phyloP scores from a whole-genome alignment of 2,888 invertebrate species.

The Iphiclides podalirius region DNA sequence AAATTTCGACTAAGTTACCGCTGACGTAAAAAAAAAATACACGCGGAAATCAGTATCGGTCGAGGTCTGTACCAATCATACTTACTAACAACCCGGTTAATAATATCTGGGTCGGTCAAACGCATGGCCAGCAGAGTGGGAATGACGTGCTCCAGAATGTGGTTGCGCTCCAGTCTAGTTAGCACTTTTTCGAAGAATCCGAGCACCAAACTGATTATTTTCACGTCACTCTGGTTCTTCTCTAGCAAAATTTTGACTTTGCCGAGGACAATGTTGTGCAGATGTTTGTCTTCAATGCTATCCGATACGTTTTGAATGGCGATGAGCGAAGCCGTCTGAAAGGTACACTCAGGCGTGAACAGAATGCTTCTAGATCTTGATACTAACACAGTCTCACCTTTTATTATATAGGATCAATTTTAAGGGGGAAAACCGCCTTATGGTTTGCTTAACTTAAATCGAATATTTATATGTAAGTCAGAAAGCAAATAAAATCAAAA shows the following conservation, averaged over 20 bases:
- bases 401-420: no score
- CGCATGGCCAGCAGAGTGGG: conserved; percentile 93
- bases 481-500: no score
- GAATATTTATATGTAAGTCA: no score
- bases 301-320: conserved; percentile 92
- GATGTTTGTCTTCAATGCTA: conserved; percentile 89
- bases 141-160: conserved; percentile 94
- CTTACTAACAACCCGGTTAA: conserved; percentile 96
- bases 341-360: conserved; percentile 23
- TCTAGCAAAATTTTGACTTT: conserved; percentile 91
- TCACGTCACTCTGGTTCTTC: conserved; percentile 88
- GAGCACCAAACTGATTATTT: conserved; percentile 88
- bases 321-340: conserved; percentile 92
- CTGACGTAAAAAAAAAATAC: no score
- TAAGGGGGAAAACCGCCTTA: no score
- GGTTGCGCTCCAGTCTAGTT: conserved; percentile 90
- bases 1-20: no score
- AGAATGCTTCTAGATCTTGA: no score
- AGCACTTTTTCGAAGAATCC: conserved; percentile 90
- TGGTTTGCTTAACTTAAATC: no score
- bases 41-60: not conserved
- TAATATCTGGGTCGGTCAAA: conserved; percentile 92
- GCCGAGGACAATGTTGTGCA: conserved; percentile 89
- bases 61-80: conserved; percentile 47
- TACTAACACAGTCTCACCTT: no score